These are phyloP conservation scores for Syncerus caffer DNA, from an alignment of 2,797 vertebrate genomes.

Conservation along the genomic window DNA sequence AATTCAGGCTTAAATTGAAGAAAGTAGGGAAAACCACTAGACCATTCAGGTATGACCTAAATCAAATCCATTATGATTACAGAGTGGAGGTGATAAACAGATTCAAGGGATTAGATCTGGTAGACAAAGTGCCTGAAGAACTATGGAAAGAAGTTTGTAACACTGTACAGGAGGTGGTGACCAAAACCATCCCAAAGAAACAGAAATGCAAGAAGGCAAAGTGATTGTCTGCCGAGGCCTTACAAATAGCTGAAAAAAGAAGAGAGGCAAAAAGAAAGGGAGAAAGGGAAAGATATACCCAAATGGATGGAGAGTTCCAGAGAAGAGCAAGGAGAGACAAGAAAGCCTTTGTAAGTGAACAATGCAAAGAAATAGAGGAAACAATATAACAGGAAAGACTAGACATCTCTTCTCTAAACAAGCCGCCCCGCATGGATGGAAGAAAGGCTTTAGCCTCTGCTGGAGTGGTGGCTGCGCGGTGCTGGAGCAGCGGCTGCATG, in stretches of 20 bases:
- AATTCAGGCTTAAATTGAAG: neutral
- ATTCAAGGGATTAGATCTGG: neutral
- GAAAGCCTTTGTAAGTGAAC: neutral
- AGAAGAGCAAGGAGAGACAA: neutral
- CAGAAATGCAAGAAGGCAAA: neutral
- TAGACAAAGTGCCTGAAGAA: neutral
- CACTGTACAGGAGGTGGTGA: neutral
- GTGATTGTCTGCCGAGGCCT: neutral
- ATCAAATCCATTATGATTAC: neutral
- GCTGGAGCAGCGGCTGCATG: neutral
- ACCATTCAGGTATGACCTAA: neutral
- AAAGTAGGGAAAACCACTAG: neutral
- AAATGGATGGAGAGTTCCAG: neutral
- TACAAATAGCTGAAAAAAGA: neutral
- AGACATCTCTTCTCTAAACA: neutral
- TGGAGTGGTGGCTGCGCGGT: neutral
- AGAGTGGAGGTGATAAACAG: neutral
- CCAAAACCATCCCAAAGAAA: neutral
- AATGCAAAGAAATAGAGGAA: neutral
- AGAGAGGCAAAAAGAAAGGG: neutral
- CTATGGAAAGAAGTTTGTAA: neutral
- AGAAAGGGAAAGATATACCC: neutral
- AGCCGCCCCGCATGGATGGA: rapidly evolving
- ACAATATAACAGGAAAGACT: neutral
- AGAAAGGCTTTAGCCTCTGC: neutral